phyloP scores from a whole-genome alignment of 2,888 invertebrate species.

The Philopedon plagiatum region DNA sequence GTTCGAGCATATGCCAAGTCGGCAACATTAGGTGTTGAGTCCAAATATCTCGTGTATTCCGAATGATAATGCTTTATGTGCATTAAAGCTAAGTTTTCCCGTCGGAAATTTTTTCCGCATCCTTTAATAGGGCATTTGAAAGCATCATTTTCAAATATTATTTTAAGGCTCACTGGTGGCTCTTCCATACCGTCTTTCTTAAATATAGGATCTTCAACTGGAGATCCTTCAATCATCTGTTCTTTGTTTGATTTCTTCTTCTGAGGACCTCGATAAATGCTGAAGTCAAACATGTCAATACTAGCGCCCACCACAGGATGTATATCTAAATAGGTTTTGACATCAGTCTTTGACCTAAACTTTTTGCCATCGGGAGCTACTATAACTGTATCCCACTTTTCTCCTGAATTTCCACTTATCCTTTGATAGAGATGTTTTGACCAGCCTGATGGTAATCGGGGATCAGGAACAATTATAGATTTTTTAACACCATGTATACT shows the following conservation, averaged over 20 bases:
- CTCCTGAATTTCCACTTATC: slow-evolving; percentile 78
- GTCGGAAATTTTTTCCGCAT: slow-evolving; percentile 91
- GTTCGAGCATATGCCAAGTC: slow-evolving; percentile 89
- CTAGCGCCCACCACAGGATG: slow-evolving; percentile 61
- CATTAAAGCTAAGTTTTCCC: slow-evolving; percentile 91
- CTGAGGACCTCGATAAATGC: slow-evolving; percentile 69
- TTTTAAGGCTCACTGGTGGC: slow-evolving; percentile 64
- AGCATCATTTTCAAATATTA: slow-evolving; percentile 75
- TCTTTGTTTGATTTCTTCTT: slow-evolving; percentile 15
- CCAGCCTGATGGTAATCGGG: slow-evolving; percentile 83
- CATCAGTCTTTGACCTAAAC: slow-evolving; percentile 74
- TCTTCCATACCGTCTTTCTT: slow-evolving; percentile 56
- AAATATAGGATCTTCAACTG: slow-evolving; percentile 32
- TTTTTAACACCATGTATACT: slow-evolving; percentile 66
- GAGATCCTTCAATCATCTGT: slow-evolving; percentile 4
- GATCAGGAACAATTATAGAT: slow-evolving; percentile 80
- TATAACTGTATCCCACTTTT: slow-evolving; percentile 87
- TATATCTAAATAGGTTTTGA: slow-evolving; percentile 69
- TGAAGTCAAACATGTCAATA: slow-evolving; percentile 71
- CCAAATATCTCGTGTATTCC: slow-evolving; percentile 82
- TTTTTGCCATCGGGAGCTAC: slow-evolving; percentile 76
- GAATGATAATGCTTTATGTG: slow-evolving; percentile 96
- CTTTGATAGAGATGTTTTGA: slow-evolving; percentile 84
- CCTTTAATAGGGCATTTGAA: slow-evolving; percentile 84
- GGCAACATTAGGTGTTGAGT: slow-evolving; percentile 87